Evolutionary conservation across 2,797 vertebrate species (phyloP).

Genomic region (Malurus leucopterus): DNA sequence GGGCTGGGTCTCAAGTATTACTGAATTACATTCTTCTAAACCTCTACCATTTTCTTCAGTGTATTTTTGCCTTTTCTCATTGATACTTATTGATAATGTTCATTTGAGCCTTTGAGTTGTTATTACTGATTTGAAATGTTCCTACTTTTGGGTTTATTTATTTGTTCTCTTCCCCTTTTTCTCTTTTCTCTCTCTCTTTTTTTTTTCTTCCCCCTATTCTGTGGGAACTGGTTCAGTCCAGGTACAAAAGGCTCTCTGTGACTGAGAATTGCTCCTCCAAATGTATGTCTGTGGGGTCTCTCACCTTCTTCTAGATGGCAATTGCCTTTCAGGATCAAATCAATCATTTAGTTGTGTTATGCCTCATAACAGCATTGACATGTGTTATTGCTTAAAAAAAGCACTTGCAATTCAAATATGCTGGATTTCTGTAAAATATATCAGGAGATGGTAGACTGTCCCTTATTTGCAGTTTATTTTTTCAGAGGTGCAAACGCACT

Average conservation of each 20-base stretch:
- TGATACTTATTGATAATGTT: not conserved
- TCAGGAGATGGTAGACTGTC: not conserved
- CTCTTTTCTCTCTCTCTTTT: not conserved
- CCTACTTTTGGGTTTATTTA: not conserved
- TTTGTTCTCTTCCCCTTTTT: fast-evolving
- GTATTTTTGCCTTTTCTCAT: not conserved
- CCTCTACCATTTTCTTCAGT: not conserved
- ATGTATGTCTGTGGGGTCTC: not conserved
- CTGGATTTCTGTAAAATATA: slow-evolving; percentile 11
- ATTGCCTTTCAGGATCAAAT: not conserved
- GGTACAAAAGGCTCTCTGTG: not conserved
- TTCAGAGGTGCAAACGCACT: not conserved
- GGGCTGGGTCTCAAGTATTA: not conserved
- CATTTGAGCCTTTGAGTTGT: not conserved
- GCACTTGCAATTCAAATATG: slow-evolving; percentile 4
- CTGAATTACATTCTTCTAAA: not conserved
- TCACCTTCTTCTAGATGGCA: not conserved
- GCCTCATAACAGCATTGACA: not conserved
- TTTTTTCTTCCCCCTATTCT: not conserved
- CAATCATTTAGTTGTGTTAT: not conserved
- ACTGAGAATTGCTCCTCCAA: not conserved
- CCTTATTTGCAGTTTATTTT: not conserved
- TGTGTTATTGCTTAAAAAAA: not conserved
- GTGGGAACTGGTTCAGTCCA: not conserved
- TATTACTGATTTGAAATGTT: not conserved